These are phyloP conservation scores for Heterohyrax brucei DNA, from an alignment of 2,797 vertebrate species.

Conservation along the genomic window DNA sequence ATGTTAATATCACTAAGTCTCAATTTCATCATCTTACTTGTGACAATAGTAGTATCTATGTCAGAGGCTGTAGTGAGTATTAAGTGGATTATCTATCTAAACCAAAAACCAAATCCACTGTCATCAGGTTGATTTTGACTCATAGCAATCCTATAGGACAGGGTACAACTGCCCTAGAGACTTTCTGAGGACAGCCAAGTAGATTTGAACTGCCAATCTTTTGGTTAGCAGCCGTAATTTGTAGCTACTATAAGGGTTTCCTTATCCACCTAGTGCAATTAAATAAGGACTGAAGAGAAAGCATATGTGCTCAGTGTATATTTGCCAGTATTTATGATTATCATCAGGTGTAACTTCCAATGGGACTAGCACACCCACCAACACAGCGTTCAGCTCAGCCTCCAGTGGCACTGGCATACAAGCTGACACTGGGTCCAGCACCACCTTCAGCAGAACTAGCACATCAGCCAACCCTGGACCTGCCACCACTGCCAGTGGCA, in stretches of 20 bases:
- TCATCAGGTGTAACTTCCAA: not conserved
- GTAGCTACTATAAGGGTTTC: too few relatives aligned
- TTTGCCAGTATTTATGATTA: conserved; percentile 3
- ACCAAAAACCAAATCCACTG: too few relatives aligned
- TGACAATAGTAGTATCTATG: not conserved
- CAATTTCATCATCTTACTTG: not conserved
- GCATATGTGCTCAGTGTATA: not conserved
- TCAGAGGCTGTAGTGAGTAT: not conserved
- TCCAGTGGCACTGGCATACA: not conserved
- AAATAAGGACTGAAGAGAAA: not conserved
- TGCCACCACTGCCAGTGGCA: not conserved
- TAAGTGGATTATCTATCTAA: too few relatives aligned
- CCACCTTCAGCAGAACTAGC: not conserved
- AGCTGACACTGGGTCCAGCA: not conserved
- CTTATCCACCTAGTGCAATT: not conserved
- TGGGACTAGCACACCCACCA: not conserved
- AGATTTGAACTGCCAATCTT: not conserved
- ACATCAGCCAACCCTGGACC: not conserved
- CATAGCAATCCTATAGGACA: too few relatives aligned
- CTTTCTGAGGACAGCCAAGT: not conserved
- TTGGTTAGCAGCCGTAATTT: not conserved
- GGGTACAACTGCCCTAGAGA: too few relatives aligned
- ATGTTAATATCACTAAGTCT: not conserved
- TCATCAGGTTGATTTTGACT: too few relatives aligned
- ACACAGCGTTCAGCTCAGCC: not conserved